Percentiles rank a stretch among this genome's conserved stretches.
Conservation (phyloP, 1,140 invertebrate genomes). For the Bombus confusus region DNA sequence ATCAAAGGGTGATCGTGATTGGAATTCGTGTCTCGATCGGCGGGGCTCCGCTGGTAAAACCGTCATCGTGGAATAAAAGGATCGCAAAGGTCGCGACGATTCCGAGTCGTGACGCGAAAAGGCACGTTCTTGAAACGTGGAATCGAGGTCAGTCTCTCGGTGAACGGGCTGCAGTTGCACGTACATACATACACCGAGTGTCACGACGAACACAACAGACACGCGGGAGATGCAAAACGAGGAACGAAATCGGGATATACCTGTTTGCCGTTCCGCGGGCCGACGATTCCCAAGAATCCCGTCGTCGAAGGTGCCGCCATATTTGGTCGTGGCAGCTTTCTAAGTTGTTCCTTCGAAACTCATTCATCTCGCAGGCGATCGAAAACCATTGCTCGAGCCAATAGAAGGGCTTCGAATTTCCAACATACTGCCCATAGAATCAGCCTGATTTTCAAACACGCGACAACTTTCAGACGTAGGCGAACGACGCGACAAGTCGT, state of each 20-base stretch:
- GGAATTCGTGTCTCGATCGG: slow-evolving; percentile 23
- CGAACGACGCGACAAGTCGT: too few species aligned
- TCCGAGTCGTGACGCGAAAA: slow-evolving; percentile 48
- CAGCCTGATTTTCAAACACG: too few species aligned
- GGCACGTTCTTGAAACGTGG: slow-evolving; percentile 62
- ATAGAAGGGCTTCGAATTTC: too few species aligned
- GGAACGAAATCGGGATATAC: slow-evolving; percentile 32
- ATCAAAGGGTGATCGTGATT: not conserved
- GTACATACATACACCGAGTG: not conserved
- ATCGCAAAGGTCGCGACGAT: slow-evolving; percentile 50
- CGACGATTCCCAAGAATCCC: slow-evolving; percentile 24
- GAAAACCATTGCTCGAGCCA: not conserved
- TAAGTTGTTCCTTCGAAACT: not conserved
- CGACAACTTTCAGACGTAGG: too few species aligned
- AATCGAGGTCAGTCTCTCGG: slow-evolving; percentile 62
- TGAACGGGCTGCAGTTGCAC: slow-evolving; percentile 40
- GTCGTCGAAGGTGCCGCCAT: not conserved
- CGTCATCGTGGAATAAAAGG: slow-evolving; percentile 26
- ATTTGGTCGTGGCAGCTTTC: slow-evolving; percentile 8
- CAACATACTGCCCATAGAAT: too few species aligned
- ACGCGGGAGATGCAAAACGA: not conserved
- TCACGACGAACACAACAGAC: not conserved
- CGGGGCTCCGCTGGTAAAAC: not conserved
- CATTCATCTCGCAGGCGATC: not conserved
- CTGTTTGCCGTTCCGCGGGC: not conserved